phyloP scores from a whole-genome alignment of 2,797 vertebrate species.

The Enteromius fasciolatus region DNA sequence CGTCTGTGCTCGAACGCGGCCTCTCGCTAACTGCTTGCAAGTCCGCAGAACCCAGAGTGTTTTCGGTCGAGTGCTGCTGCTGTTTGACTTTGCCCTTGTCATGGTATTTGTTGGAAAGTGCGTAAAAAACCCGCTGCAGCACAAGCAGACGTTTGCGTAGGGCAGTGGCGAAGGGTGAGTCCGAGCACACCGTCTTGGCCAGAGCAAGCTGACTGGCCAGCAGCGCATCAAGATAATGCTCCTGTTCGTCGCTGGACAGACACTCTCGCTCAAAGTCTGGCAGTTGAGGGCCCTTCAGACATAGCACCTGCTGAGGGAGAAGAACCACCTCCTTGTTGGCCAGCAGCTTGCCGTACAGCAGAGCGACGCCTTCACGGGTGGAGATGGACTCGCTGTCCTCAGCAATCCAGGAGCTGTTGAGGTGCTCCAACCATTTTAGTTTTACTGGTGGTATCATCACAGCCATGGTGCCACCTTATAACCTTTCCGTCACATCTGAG shows the following conservation, averaged over 20 bases:
- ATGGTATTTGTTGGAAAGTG: constrained; percentile 97
- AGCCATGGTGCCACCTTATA: constrained; percentile 89
- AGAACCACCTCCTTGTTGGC: constrained; percentile 95
- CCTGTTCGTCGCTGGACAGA: constrained; percentile 96
- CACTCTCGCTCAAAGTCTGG: constrained; percentile 98
- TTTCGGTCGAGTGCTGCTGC: constrained; percentile 94
- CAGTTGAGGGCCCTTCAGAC: constrained; percentile 96
- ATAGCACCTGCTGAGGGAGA: constrained; percentile 95
- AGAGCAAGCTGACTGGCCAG: constrained; percentile 95
- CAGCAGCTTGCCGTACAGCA: constrained; percentile 91
- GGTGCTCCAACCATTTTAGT: constrained; percentile 98
- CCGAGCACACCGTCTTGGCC: constrained; percentile 97
- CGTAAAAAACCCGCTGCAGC: constrained; percentile 95
- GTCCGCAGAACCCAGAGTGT: constrained; percentile 86
- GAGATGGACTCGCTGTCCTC: constrained; percentile 98
- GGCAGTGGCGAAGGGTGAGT: constrained; percentile 94
- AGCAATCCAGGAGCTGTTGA: constrained; percentile 98
- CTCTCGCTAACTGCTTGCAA: constrained; percentile 92
- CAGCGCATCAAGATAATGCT: constrained; percentile 96
- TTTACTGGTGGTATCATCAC: constrained; percentile 97
- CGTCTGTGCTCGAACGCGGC: constrained; percentile 94
- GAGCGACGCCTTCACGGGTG: constrained; percentile 91
- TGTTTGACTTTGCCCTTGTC: constrained; percentile 97
- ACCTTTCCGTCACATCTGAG: constrained; percentile 84
- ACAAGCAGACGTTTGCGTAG: constrained; percentile 93